Evolutionary conservation across 2,797 vertebrate species (phyloP).

Genomic region (Poeciliopsis paucimaculata): DNA sequence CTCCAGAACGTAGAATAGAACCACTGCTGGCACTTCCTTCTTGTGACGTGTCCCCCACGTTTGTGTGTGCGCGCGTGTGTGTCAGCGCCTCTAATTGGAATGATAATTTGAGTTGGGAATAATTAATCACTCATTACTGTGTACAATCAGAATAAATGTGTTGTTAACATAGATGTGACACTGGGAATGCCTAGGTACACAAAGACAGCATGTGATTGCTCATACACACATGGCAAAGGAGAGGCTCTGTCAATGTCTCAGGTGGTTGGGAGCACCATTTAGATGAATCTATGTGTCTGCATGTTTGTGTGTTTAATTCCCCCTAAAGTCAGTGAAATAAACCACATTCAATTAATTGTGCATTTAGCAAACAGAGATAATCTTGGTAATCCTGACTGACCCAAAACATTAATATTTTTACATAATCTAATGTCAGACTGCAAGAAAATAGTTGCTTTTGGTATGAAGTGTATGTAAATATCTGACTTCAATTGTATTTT

Average conservation of each 20-base stretch:
- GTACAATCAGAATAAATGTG: conserved; percentile 73
- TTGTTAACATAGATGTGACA: conserved; percentile 67
- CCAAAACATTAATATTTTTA: not conserved
- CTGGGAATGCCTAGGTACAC: conserved; percentile 8
- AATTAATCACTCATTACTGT: conserved; percentile 78
- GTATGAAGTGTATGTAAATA: not conserved
- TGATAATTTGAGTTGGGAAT: conserved; percentile 75
- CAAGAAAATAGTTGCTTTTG: not conserved
- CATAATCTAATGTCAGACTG: not conserved
- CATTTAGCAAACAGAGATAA: not conserved
- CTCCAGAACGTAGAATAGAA: conserved; percentile 56
- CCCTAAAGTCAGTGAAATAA: not conserved
- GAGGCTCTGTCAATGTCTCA: conserved; percentile 8
- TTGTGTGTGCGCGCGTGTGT: conserved; percentile 25
- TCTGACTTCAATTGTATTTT: not conserved
- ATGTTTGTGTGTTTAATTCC: conserved; percentile 13
- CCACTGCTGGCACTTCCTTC: conserved; percentile 58
- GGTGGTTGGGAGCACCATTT: conserved; percentile 5
- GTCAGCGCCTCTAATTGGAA: conserved; percentile 53
- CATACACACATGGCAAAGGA: not conserved
- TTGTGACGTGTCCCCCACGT: conserved; percentile 43
- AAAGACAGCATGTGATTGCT: not conserved
- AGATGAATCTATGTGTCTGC: conserved; percentile 23
- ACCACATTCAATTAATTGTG: conserved; percentile 1
- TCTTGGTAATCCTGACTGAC: not conserved